Evolutionary conservation across 1,140 invertebrate species (phyloP), one percentile per base, ranked within the genome.

Genomic region (Apolygus lucorum): DNA sequence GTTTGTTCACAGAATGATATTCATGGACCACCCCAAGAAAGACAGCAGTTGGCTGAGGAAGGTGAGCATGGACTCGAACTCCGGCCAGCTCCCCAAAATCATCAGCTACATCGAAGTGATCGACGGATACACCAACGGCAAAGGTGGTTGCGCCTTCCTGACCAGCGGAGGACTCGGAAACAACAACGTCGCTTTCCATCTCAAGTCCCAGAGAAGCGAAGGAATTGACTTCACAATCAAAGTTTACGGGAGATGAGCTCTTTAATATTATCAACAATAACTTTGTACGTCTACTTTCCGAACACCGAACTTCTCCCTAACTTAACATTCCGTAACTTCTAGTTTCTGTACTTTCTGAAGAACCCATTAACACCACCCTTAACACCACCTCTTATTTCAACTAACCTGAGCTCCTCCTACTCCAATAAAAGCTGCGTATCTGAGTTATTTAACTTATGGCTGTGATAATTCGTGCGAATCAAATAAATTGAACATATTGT

Each of bases 131-230:
- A 62, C 28, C 4, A 52, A 72, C 54, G 71, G 71, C 0, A 68
- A 70, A 8, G 73, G 73, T 8, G 73, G 69, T 4, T 73, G 28
- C 21, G 67, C 69, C 14, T 66, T 22, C 24, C 22, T 73, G 17
- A 29, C 28, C 1, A 8, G 13, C 14, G 73, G 73, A 28, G 73
- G 73, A 62, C 28, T 67, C 29, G 63, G 65, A 0, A 64, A 42
- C 34, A 67, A 24, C 25, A 62, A 72, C 34, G 69, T 71, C 22
- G 72, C 34, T 13, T 22, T 73, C 2, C 65, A 71, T 14, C 65
- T 73, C 29, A 70, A 68, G 22, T 72, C 71, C 54, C 71, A 73
- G 62, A 70, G 71, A 42, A 52, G 28, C 28, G 54, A 72, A 59
- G 69, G 69, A 49, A 29, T 73, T n/a, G 62, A 73, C 34, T 73